Evolutionary conservation across 2,888 invertebrate genomes (phyloP), one percentile per base, ranked within the genome.

Genomic region (Eristalis tenax): DNA sequence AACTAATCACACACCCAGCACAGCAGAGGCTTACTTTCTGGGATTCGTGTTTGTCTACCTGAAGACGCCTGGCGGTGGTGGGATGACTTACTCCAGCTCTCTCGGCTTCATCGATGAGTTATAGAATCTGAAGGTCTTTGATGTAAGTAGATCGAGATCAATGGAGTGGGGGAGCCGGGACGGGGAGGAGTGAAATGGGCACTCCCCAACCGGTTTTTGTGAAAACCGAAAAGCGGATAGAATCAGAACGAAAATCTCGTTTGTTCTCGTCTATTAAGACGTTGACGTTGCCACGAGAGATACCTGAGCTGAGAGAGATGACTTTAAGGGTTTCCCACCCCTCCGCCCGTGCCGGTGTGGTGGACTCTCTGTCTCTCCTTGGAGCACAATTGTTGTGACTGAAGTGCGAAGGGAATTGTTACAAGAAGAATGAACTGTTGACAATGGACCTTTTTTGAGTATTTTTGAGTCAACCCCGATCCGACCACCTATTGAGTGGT

Each of bases 371-470:
- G n/a, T 1, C 43, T 0, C n/a, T 50, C 50, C 50, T 50, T 61
- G 61, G 26, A n/a, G n/a, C 28, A 32, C 32, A 32, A 75, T 65
- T 65, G 74, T 64, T 63, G 13, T 43, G 50, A 50, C 35, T 35
- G 64, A 73, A 28, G 56, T 73, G 38, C 38, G 38, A 38, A 38
- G 38, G 38, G 56, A 74, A 65, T 35, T 4, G 56, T 23, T n/a
- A 13, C 23, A 61, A 23, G 56, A 74, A 56, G 40, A 74, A 74
- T 74, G 74, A 11, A 50, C 15, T 74, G 64, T 74, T 64, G 64
- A 64, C 64, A 56, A 38, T 65, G 28, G 28, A 32, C 32, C 28
- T 28, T 63, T 28, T 23, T 63, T 5, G 2, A 15, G 15, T n/a
- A 0, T n/a, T 28, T 15, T 13, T 26, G 32, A 11, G 61, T 61